Evolutionary conservation across 2,113 vertebrate genomes (phyloP).

Genomic region (Ochotona princeps): DNA sequence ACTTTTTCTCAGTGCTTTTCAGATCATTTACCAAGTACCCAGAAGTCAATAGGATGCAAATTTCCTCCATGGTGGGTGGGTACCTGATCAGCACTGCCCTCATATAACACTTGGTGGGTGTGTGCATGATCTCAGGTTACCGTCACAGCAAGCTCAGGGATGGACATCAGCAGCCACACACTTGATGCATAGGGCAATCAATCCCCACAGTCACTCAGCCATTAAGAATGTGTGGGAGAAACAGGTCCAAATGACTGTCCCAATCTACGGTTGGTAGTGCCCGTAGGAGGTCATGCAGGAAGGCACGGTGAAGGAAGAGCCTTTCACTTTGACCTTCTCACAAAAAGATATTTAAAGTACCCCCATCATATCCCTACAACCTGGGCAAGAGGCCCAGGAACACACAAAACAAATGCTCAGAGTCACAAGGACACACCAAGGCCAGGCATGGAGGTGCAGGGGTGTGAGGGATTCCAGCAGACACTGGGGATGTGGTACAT

Average conservation of each 20-base stretch:
- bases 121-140: background rate
- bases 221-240: background rate
- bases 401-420: background rate
- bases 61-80: constrained; percentile 49
- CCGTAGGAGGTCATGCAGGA: too few relatives aligned
- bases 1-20: constrained; percentile 50
- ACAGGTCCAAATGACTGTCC: background rate
- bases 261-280: too few relatives aligned
- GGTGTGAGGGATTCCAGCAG: background rate
- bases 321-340: background rate
- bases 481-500: background rate
- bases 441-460: background rate
- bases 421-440: background rate
- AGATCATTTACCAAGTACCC: constrained; percentile 47
- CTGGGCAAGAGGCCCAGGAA: background rate
- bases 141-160: background rate
- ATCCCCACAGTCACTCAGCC: background rate
- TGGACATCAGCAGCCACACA: background rate
- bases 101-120: background rate
- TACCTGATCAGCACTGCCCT: background rate
- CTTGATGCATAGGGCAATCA: background rate
- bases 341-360: background rate
- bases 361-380: background rate
- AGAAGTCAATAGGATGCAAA: background rate
- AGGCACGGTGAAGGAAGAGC: background rate